Percentiles rank a stretch among this genome's conserved stretches.
Conservation (phyloP, 2,113 vertebrate genomes). For the Embiotoca jacksoni region DNA sequence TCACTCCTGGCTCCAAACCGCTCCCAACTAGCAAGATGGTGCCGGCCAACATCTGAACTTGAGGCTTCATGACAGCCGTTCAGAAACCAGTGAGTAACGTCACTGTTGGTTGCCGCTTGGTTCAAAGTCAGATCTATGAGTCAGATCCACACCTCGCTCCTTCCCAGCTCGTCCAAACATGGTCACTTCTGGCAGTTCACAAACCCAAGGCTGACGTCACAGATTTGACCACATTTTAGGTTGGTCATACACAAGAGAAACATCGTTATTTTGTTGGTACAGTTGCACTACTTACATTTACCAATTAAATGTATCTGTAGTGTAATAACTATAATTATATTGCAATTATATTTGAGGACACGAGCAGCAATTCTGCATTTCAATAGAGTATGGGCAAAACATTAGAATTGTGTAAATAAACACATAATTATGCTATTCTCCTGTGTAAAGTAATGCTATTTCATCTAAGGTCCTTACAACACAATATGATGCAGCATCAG, state of each 20-base stretch:
- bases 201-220: no score
- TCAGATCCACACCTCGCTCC: no score
- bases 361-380: background rate
- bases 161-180: no score
- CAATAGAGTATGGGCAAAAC: background rate
- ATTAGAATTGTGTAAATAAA: conserved; percentile 16
- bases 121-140: no score
- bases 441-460: conserved; percentile 10
- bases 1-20: no score
- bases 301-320: background rate
- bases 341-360: no score
- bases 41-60: no score
- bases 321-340: background rate
- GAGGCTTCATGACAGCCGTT: no score
- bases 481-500: conserved; percentile 44
- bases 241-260: background rate
- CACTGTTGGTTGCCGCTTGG: no score
- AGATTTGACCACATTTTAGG: background rate
- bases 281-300: background rate
- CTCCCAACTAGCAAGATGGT: no score
- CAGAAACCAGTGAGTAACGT: no score
- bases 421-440: background rate
- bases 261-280: background rate
- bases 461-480: conserved; percentile 8
- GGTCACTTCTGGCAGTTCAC: no score